Percentiles rank a stretch among this genome's conserved stretches.
phyloP scores from a whole-genome alignment of 2,888 invertebrate species.

The Thereva nobilitata region DNA sequence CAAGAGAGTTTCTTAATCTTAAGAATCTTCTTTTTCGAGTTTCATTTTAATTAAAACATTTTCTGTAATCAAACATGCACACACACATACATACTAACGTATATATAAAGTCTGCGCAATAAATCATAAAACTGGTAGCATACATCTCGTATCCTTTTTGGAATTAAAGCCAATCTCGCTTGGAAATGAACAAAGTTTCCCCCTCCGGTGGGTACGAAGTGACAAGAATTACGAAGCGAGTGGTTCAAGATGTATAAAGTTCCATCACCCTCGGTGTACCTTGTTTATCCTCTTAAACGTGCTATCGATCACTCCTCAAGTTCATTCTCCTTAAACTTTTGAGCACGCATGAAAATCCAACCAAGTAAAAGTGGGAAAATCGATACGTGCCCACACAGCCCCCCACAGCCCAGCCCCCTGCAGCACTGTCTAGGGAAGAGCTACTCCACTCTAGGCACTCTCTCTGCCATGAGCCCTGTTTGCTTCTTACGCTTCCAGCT shows the following conservation, averaged over 20 bases:
- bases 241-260: constrained; percentile 2
- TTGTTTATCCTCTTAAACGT: constrained; percentile 11
- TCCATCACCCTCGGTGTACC: background rate
- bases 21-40: too few relatives aligned
- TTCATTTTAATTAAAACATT: too few relatives aligned
- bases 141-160: too few relatives aligned
- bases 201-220: background rate
- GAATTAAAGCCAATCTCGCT: too few relatives aligned
- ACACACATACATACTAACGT: too few relatives aligned
- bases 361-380: constrained; percentile 21
- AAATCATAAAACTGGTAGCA: too few relatives aligned
- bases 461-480: constrained; percentile 8
- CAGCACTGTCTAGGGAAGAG: background rate
- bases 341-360: constrained; percentile 5
- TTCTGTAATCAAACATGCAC: too few relatives aligned
- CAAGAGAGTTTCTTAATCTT: too few relatives aligned
- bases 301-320: constrained; percentile 30
- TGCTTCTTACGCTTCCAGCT: constrained; percentile 8
- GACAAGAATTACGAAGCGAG: constrained; percentile 4
- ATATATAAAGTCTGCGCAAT: too few relatives aligned
- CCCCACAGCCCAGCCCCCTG: background rate
- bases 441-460: too few relatives aligned
- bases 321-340: constrained; percentile 16
- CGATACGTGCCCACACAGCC: background rate
- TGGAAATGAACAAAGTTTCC: constrained; percentile 9